phyloP scores from a whole-genome alignment of 2,113 vertebrate genomes.

The Aegotheles bennettii region DNA sequence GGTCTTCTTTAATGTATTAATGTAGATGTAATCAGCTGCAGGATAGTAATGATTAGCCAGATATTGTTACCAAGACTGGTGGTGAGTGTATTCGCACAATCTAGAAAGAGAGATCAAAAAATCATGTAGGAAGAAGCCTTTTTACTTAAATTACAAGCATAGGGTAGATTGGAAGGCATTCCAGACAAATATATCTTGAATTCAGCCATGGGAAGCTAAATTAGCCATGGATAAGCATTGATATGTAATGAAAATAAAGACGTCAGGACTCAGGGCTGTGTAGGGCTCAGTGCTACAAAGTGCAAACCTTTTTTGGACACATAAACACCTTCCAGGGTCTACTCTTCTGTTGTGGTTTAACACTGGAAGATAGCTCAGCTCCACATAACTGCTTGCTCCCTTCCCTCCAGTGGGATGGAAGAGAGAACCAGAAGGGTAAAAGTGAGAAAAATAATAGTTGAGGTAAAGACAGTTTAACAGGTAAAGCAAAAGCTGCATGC shows the following conservation, averaged over 20 bases:
- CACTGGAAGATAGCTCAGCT: accelerated
- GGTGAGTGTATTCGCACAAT: not conserved
- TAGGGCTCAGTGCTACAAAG: not conserved
- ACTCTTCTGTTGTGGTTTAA: not conserved
- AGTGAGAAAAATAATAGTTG: not conserved
- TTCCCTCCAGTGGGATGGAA: not conserved
- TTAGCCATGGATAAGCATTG: not conserved
- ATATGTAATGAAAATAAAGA: not conserved
- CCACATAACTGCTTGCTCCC: accelerated
- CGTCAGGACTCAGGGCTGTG: not conserved
- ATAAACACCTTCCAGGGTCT: not conserved
- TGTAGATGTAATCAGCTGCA: not conserved
- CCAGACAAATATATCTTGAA: not conserved
- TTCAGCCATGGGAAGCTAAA: not conserved
- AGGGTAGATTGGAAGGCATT: not conserved
- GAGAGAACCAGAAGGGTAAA: not conserved
- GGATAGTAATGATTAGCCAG: not conserved
- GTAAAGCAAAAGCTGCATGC: not conserved
- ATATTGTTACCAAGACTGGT: not conserved
- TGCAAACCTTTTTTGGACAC: not conserved
- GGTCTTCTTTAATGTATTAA: not conserved
- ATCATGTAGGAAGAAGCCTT: not conserved
- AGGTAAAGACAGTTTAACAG: not conserved
- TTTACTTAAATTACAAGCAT: not conserved
- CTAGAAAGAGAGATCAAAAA: not conserved